Percentiles rank a stretch among this genome's conserved stretches.
Evolutionary conservation across 2,113 vertebrate species (phyloP).

Genomic region (Piprites chloris): DNA sequence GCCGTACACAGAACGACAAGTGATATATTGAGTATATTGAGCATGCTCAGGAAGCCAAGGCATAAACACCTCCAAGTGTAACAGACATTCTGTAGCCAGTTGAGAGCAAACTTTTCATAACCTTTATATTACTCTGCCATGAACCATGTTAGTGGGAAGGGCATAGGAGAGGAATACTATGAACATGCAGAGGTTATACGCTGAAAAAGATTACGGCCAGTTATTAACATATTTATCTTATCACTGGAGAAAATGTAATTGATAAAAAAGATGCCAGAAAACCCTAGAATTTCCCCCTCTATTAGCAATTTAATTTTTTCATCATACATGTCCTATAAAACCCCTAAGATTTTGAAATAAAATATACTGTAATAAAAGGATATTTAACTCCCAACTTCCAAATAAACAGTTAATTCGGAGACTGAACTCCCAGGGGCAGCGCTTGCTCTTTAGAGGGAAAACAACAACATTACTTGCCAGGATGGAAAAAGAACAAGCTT

Average conservation of each 20-base stretch:
- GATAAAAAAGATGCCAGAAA: not conserved
- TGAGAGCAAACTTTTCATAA: slow-evolving; percentile 33
- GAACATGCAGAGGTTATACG: not conserved
- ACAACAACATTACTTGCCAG: not conserved
- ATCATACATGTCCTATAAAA: not conserved
- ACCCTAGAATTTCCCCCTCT: not conserved
- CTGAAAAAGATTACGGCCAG: not conserved
- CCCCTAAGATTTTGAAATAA: not conserved
- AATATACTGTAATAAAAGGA: not conserved
- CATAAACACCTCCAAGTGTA: slow-evolving; percentile 42
- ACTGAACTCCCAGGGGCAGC: not conserved
- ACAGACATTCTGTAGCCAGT: not conserved
- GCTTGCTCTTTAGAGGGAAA: not conserved
- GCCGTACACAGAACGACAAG: not conserved
- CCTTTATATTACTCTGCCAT: slow-evolving; percentile 8
- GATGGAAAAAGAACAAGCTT: not conserved
- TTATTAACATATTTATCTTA: not conserved
- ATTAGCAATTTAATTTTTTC: not conserved
- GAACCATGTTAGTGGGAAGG: not conserved
- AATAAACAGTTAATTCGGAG: not conserved
- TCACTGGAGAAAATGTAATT: too few relatives aligned
- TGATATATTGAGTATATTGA: not conserved
- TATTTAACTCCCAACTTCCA: not conserved
- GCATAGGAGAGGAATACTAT: not conserved
- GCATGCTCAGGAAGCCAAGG: slow-evolving; percentile 39